Evolutionary conservation across 2,797 vertebrate genomes (phyloP).

Genomic region (Morus bassanus): DNA sequence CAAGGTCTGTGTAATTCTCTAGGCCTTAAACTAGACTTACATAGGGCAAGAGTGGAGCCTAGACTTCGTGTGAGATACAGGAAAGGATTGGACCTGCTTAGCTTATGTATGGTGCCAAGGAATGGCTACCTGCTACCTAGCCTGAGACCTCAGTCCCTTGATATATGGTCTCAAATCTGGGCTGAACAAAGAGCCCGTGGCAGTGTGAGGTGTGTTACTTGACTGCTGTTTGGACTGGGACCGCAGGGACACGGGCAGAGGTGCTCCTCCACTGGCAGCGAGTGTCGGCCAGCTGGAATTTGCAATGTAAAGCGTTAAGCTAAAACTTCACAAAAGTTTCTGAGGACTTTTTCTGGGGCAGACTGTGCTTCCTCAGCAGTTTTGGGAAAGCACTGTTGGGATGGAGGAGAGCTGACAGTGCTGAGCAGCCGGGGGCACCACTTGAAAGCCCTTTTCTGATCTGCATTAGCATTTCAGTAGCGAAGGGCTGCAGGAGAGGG

Average conservation of each 20-base stretch:
- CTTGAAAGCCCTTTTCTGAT: background rate
- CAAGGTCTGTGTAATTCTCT: background rate
- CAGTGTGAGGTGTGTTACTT: rapidly evolving
- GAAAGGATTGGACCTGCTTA: background rate
- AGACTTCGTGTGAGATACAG: rapidly evolving
- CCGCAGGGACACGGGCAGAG: rapidly evolving
- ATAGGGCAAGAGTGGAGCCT: background rate
- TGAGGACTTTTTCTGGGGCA: background rate
- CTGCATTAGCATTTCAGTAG: background rate
- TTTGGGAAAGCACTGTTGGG: rapidly evolving
- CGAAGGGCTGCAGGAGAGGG: background rate
- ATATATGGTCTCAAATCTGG: rapidly evolving
- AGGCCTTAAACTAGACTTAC: background rate
- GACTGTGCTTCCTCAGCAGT: background rate
- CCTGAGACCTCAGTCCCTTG: background rate
- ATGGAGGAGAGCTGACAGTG: rapidly evolving
- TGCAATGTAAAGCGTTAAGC: background rate
- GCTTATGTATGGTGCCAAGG: background rate
- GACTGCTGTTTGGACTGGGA: background rate
- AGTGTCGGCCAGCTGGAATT: background rate
- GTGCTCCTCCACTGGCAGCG: rapidly evolving
- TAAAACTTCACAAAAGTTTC: background rate
- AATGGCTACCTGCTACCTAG: background rate
- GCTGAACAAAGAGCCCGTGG: rapidly evolving
- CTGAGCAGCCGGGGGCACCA: background rate